Percentiles rank a stretch among this genome's conserved stretches.
Conservation (phyloP, 2,113 vertebrate genomes). For the Nycticorax nycticorax region DNA sequence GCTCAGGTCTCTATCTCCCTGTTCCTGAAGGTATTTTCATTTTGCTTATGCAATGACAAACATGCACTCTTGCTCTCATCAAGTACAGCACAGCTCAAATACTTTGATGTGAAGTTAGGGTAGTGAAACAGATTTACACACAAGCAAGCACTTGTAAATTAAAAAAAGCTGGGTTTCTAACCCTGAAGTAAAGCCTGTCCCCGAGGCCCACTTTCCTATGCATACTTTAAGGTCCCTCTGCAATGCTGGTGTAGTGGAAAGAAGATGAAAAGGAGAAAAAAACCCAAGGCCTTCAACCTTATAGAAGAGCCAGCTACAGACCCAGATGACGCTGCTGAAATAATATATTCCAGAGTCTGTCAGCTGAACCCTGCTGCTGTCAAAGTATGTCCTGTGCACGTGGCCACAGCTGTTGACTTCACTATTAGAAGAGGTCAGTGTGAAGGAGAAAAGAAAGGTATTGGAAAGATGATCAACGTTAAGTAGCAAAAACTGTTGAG, state of each 20-base stretch:
- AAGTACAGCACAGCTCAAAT: neutral
- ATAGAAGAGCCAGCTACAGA: neutral
- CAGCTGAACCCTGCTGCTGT: constrained; percentile 21
- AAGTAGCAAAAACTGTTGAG: neutral
- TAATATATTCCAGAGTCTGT: constrained; percentile 33
- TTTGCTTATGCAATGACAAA: neutral
- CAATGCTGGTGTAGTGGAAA: neutral
- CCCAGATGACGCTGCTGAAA: neutral
- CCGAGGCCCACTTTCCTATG: neutral
- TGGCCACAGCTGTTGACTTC: constrained; percentile 23
- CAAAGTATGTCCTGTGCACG: neutral
- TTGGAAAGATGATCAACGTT: neutral
- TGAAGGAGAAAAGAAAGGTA: constrained; percentile 27
- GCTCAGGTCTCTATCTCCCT: neutral
- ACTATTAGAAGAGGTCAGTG: neutral
- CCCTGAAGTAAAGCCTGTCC: neutral
- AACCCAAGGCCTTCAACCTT: neutral
- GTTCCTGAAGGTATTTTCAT: neutral
- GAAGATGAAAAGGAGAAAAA: neutral
- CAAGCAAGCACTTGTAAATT: neutral
- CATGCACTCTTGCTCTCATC: neutral
- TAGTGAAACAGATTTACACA: constrained; percentile 2
- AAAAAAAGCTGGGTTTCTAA: neutral
- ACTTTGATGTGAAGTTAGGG: constrained; percentile 20
- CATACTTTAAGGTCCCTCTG: neutral